These are phyloP conservation scores for Exephanes ischioxanthus DNA, from an alignment of 2,888 invertebrate species.

Conservation along the genomic window DNA sequence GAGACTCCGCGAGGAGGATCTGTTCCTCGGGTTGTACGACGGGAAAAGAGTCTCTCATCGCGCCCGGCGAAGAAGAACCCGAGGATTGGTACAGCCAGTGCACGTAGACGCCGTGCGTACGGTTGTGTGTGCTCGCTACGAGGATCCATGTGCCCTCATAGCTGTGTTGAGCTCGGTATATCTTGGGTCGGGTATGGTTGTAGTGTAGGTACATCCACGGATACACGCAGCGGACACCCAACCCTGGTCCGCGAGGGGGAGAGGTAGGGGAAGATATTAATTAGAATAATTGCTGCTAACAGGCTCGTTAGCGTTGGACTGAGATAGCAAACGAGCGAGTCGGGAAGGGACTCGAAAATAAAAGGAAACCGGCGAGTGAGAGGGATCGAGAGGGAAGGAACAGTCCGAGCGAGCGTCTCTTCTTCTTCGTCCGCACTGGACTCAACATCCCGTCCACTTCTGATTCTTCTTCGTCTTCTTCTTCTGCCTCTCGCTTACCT, in stretches of 20 bases:
- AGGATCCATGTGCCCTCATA: not conserved
- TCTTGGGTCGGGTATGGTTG: conserved; percentile 4
- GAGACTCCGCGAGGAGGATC: conserved; percentile 55
- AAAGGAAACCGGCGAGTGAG: conserved; percentile 70
- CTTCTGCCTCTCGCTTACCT: conserved; percentile 83
- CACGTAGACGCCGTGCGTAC: conserved; percentile 40
- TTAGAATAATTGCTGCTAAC: conserved; percentile 85
- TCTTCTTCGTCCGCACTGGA: conserved; percentile 54
- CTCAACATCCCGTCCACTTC: conserved; percentile 49
- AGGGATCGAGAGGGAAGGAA: conserved; percentile 46
- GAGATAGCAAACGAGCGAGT: conserved; percentile 82
- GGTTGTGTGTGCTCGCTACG: conserved; percentile 25
- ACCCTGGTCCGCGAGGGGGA: conserved; percentile 47
- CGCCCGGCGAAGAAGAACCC: conserved; percentile 52
- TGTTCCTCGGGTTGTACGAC: conserved; percentile 49
- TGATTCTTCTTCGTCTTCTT: conserved; percentile 75
- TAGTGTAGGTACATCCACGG: conserved; percentile 8
- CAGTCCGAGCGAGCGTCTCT: conserved; percentile 49
- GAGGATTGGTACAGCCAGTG: conserved; percentile 41
- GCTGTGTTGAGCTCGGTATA: conserved; percentile 21
- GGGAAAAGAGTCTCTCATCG: conserved; percentile 57
- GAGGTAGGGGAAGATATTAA: conserved; percentile 82
- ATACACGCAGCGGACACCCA: conserved; percentile 16
- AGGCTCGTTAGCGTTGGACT: conserved; percentile 84
- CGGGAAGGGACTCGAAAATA: conserved; percentile 76